Base-by-base conservation (phyloP, 2,888 invertebrate genomes). In the Holacanthella duospinosa region DNA sequence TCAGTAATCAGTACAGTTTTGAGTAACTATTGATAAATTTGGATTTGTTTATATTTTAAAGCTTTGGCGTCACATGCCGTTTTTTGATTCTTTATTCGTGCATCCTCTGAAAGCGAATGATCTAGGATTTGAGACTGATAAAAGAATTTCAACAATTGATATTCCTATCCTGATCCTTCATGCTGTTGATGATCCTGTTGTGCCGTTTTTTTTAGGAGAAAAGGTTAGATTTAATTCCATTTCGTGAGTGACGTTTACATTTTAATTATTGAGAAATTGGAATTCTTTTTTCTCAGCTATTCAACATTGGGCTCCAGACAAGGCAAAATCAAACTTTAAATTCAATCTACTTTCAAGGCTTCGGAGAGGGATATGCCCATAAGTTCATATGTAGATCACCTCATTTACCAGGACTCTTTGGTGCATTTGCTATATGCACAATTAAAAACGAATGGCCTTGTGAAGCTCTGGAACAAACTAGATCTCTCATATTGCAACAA, bases 81-180 rank as follows among this genome's bases (percentile, higher is more conserved):
- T 89, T 85, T 92, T 89, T 77, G 84, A 88, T 55, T 80, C 80
- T 69, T 82, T 87, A 19, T 86, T 94, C 75, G 82, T 89, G 1
- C 80, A 85, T 4, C 89, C 93, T 1, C 85, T 94, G 78, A 81
- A 83, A 36, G 74, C 76, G 26, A 86, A 86, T 74, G 84, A 85
- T 56, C 82, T 92, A 65, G 80, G 81, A 59, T 94, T 94, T 78
- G 83, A 85, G 70, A 89, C 88, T 6, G 93, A 93, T 76, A 79
- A 80, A 68, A 85, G 89, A 75, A 82, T 90, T 60, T 77, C 78
- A 3, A 79, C 81, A 59, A 82, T 84, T 27, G 77, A 82, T 19
- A 82, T 88, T 69, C 92, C 93, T 0, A 80, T 93, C 36, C 80
- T 94, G 72, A 91, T 96, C 70, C 79, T 96, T 29, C 95, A 96